Base-by-base conservation (phyloP, 2,113 vertebrate species). In the Carassius gibelio region DNA sequence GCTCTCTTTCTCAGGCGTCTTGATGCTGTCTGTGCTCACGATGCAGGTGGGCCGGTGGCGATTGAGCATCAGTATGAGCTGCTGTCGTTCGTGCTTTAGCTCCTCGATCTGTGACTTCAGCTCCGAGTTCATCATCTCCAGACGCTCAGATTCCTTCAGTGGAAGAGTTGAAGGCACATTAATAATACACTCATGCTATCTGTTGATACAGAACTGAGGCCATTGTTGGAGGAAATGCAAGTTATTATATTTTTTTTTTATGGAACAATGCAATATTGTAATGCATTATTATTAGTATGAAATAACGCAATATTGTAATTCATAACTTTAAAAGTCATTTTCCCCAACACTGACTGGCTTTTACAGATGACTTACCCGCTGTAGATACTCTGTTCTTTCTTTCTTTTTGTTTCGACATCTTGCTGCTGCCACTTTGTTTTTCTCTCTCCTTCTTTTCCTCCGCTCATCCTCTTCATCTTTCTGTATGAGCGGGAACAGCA, bases 381-480 rank as follows among this genome's bases (percentile, higher is more conserved):
- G 98, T 90, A 99, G 93, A 92, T 98, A 99, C 89, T 99, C 98
- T 0, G 98, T 99, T 72, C 98, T 95, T 87, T 99, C 97, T 89
- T 99, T 99, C 94, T 99, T 99, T 94, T 99, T 99, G 94, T 99
- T 99, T 88, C 97, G 96, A 96, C 98, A 99, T 78, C 97, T 94
- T 0, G 97, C 98, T 4, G 98, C 98, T 2, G 98, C 98, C 14
- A 99, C 97, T 92, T 99, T 99, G 95, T 99, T 99, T 92, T 99
- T 99, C 93, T 99, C 98, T 78, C 98, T 93, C 88, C 98, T 94
- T 86, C 97, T 95, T 96, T 97, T 97, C 94, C 97, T 95, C 75
- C 98, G 93, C 52, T 99, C 97, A 55, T 96, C 96, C 87, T 99
- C 98, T 91, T 97, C 97, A 0, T 97, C 96, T 91, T 95, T 95